A percentile compares a stretch with the other conserved stretches of the same genome.
Evolutionary conservation across 2,113 vertebrate genomes (phyloP).

Genomic region (Antigone vipio): DNA sequence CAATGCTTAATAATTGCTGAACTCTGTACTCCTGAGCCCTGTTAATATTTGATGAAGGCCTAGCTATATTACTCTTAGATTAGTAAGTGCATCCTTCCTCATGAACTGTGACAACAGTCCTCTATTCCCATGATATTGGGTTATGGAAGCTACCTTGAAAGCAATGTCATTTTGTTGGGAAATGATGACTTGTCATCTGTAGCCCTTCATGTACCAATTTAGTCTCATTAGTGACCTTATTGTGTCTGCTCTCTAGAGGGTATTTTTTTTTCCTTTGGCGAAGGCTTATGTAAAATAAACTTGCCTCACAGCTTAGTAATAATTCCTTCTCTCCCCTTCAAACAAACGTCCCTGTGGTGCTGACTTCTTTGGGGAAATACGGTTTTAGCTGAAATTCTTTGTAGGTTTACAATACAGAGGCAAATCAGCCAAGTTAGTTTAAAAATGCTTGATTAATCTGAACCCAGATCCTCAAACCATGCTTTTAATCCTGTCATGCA

Average conservation of each 20-base stretch:
- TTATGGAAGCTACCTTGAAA: slow-evolving; percentile 14
- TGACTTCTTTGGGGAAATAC: background rate
- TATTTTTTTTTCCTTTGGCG: background rate
- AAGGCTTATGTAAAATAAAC: background rate
- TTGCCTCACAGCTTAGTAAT: background rate
- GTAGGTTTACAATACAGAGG: background rate
- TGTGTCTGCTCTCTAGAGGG: background rate
- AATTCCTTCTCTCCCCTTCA: background rate
- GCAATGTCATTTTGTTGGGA: background rate
- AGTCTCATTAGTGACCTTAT: slow-evolving; percentile 23
- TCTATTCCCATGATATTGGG: background rate
- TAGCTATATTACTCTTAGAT: slow-evolving; percentile 25
- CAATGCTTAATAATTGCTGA: slow-evolving; percentile 36
- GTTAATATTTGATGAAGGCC: slow-evolving; percentile 2
- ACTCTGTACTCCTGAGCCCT: background rate
- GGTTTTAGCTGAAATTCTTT: background rate
- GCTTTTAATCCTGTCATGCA: background rate
- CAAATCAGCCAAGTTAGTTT: background rate
- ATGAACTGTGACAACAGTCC: background rate
- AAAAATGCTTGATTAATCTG: background rate
- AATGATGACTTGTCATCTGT: slow-evolving; percentile 2
- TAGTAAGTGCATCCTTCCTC: background rate
- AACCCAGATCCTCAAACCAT: background rate
- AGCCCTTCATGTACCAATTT: background rate
- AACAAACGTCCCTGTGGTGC: background rate